Evolutionary conservation across 2,888 invertebrate genomes (phyloP).

Genomic region (Caenorhabditis auriculariae): DNA sequence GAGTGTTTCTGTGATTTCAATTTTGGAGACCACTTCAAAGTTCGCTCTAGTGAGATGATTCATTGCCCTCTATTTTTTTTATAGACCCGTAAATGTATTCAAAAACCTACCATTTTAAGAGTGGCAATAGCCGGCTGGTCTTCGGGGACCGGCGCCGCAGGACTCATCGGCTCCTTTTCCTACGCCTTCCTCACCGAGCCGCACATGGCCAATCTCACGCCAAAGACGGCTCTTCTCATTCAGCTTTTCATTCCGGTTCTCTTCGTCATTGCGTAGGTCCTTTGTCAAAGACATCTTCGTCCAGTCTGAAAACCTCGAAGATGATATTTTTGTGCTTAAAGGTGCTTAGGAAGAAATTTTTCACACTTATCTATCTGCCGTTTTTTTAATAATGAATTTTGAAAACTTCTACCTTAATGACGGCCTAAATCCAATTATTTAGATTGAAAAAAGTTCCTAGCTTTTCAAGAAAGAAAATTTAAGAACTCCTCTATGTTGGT

Average conservation of each 20-base stretch:
- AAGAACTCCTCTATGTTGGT: too few species aligned
- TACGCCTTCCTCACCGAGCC: slow-evolving; percentile 71
- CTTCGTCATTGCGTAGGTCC: slow-evolving; percentile 71
- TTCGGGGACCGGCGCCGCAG: slow-evolving; percentile 79
- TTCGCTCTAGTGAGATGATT: too few species aligned
- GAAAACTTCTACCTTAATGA: too few species aligned
- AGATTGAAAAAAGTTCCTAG: too few species aligned
- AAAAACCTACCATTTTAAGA: slow-evolving; percentile 66
- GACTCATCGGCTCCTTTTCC: slow-evolving; percentile 71
- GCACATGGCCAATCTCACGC: slow-evolving; percentile 66
- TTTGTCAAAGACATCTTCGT: not conserved
- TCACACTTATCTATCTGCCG: too few species aligned
- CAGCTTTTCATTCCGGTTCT: slow-evolving; percentile 76
- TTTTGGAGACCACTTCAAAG: too few species aligned
- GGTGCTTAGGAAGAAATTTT: too few species aligned
- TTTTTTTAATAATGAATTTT: too few species aligned
- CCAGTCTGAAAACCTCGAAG: not conserved
- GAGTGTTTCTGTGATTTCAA: not conserved
- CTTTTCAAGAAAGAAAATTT: too few species aligned
- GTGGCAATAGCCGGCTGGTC: slow-evolving; percentile 81
- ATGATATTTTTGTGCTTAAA: not conserved
- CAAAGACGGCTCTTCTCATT: slow-evolving; percentile 70
- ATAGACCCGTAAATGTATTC: not conserved
- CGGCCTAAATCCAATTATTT: too few species aligned
- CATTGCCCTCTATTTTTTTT: not conserved